phyloP scores from a whole-genome alignment of 2,113 vertebrate species.

The Apodemus sylvaticus region DNA sequence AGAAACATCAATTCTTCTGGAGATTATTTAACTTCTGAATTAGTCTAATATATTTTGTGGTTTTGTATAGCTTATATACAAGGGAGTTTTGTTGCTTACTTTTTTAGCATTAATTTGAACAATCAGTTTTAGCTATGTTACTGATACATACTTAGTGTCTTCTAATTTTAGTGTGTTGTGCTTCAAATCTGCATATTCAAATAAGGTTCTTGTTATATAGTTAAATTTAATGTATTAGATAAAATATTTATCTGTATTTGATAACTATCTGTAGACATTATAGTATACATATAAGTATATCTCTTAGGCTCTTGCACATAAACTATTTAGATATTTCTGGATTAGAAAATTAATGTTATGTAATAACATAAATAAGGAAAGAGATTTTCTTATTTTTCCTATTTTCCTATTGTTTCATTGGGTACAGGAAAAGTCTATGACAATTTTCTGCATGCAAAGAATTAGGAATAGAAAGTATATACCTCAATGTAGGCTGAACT shows the following conservation, averaged over 20 bases:
- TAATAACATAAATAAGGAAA: background rate
- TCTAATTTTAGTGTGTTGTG: conserved; percentile 66
- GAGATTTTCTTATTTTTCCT: too few species aligned
- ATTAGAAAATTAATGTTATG: background rate
- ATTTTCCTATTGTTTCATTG: background rate
- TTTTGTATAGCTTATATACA: conserved; percentile 3
- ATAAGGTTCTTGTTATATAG: conserved; percentile 74
- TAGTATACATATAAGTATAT: conserved; percentile 69
- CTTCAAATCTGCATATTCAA: conserved; percentile 73
- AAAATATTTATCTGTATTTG: conserved; percentile 56
- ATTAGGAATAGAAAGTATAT: background rate
- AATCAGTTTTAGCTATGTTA: conserved; percentile 13
- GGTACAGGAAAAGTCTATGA: background rate
- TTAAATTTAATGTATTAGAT: conserved; percentile 72
- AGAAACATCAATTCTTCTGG: background rate
- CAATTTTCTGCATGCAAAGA: background rate
- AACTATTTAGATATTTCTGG: background rate
- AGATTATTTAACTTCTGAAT: background rate
- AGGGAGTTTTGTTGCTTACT: background rate
- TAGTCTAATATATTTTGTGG: background rate
- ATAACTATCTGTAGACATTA: conserved; percentile 68
- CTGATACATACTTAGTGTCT: conserved; percentile 66
- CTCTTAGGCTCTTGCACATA: background rate
- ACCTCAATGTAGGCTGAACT: background rate
- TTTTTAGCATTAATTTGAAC: conserved; percentile 26